phyloP scores from a whole-genome alignment of 2,888 invertebrate species.

The Phoronis australis region DNA sequence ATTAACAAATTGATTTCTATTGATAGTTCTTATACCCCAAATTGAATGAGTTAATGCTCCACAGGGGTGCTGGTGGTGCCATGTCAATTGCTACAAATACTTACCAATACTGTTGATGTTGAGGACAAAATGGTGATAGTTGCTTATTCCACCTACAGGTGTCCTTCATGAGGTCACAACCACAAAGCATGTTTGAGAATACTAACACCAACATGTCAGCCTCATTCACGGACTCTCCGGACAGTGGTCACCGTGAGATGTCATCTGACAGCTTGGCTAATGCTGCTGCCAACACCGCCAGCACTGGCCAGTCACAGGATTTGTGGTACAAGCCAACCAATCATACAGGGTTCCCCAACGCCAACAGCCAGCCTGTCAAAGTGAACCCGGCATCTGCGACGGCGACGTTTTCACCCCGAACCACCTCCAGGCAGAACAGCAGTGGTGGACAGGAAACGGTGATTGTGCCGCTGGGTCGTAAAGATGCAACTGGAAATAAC shows the following conservation, averaged over 20 bases:
- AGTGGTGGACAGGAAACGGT: slow-evolving; percentile 15
- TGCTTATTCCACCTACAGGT: too few relatives aligned
- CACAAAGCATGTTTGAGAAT: slow-evolving; percentile 28
- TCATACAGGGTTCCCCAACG: not conserved
- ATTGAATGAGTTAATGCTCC: too few relatives aligned
- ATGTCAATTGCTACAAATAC: too few relatives aligned
- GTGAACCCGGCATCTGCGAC: not conserved
- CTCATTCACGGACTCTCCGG: slow-evolving; percentile 47
- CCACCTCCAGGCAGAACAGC: slow-evolving; percentile 6
- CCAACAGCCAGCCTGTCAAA: not conserved
- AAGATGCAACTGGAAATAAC: slow-evolving; percentile 22
- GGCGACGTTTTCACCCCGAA: not conserved
- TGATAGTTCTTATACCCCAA: too few relatives aligned
- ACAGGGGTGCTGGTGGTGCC: too few relatives aligned
- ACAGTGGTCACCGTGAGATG: slow-evolving; percentile 51
- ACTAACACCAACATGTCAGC: slow-evolving; percentile 27
- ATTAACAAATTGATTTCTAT: too few relatives aligned
- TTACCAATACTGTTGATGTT: too few relatives aligned
- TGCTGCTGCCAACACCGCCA: slow-evolving; percentile 21
- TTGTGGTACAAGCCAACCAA: slow-evolving; percentile 18
- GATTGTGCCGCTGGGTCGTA: slow-evolving; percentile 19
- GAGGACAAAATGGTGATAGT: too few relatives aligned
- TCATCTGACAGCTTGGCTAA: slow-evolving; percentile 38
- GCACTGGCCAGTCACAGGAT: slow-evolving; percentile 26
- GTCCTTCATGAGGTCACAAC: too few relatives aligned